Evolutionary conservation across 1,140 invertebrate genomes (phyloP), one percentile per base, ranked within the genome.

Genomic region (Calephelis virginiensis): DNA sequence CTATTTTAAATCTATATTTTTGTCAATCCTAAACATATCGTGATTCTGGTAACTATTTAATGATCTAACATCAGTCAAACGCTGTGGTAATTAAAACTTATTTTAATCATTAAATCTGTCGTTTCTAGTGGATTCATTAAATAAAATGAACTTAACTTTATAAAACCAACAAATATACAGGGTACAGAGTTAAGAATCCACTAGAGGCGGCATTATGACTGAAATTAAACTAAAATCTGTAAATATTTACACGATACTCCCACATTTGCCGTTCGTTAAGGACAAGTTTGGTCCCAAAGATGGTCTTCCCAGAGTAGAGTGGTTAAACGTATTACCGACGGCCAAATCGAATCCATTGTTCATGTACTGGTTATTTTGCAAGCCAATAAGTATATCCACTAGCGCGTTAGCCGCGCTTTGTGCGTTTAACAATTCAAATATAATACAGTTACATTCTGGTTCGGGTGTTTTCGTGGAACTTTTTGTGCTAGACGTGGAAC

Each of bases 341-440:
- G 65, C 69, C 1, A 72, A 61, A 38, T 77, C 76, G 28, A 75
- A 67, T 0, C 84, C 85, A 46, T 82, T 87, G 28, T 83, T 88
- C 76, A 83, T 81, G 62, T 84, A 88, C 53, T 89, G 86, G 62
- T 89, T 91, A 53, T 91, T 91, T 68, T 92, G 91, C 6, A 91
- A 66, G 0, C 84, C 85, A 43, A 92, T 88, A 0, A 92, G 71
- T 6, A 92, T 71, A 13, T 92, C 91, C 0, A 92, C 85, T 0
- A 92, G 70, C 0, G 91, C 86, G 63, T 92, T 92, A 1, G 86
- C 81, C 0, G 91, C 83, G 66, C 82, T 87, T 45, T 90, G 83
- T 5, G 89, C 86, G 71, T 89, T 90, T 0, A 92, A 72, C 6
- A 92, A 68, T 53, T 91, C 90, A 66, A 88, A 86, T 13, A 91